Evolutionary conservation across 2,888 invertebrate genomes (phyloP).

Genomic region (Pandemis corylana): DNA sequence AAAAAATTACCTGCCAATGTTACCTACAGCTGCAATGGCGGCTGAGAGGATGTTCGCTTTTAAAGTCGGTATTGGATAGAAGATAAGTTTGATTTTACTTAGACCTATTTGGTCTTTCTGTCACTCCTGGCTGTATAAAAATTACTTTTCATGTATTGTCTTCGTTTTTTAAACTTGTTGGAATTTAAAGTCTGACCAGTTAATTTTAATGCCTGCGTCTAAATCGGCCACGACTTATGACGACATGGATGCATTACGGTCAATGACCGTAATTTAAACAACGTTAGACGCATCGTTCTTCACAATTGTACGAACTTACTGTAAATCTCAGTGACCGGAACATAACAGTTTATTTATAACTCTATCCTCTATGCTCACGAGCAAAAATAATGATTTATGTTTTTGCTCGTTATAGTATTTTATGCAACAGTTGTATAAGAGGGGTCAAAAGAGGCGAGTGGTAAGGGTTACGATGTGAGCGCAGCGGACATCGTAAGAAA

Average conservation of each 20-base stretch:
- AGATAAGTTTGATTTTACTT: background rate
- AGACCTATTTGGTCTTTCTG: background rate
- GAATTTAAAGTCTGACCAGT: background rate
- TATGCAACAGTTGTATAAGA: too few relatives aligned
- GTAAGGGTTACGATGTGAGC: too few relatives aligned
- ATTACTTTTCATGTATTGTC: background rate
- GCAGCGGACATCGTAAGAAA: too few relatives aligned
- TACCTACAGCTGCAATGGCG: background rate
- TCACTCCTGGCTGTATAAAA: background rate
- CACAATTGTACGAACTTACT: background rate
- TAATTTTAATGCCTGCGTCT: background rate
- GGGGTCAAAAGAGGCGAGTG: too few relatives aligned
- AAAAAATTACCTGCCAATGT: background rate
- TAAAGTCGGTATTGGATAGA: background rate
- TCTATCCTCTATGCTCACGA: too few relatives aligned
- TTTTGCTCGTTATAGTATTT: too few relatives aligned
- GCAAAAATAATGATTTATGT: too few relatives aligned
- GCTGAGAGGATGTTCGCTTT: background rate
- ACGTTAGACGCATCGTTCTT: slow-evolving; percentile 24
- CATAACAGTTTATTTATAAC: background rate
- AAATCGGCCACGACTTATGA: slow-evolving; percentile 21
- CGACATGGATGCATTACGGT: slow-evolving; percentile 6
- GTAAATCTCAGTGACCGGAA: background rate
- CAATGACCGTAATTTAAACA: slow-evolving; percentile 27
- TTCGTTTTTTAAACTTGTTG: background rate